A percentile compares a stretch with the other conserved stretches of the same genome.
Evolutionary conservation across 2,888 invertebrate species (phyloP).

Genomic region (Sarcophaga variegata): DNA sequence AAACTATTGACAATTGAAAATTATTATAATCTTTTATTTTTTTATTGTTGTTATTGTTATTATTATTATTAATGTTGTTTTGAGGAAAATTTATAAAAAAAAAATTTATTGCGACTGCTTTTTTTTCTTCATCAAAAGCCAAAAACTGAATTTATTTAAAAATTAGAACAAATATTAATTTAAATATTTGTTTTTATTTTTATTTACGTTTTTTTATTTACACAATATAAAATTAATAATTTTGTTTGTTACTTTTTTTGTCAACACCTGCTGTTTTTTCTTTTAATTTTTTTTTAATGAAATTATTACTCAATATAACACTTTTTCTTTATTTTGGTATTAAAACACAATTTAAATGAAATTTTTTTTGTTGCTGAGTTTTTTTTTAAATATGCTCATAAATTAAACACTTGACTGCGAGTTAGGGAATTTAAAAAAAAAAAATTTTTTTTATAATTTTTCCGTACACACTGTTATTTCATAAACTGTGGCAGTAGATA

Average conservation of each 20-base stretch:
- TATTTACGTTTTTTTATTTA: not conserved
- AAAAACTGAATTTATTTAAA: too few species aligned
- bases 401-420: too few species aligned
- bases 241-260: not conserved
- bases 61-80: too few species aligned
- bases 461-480: not conserved
- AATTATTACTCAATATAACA: not conserved
- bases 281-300: not conserved
- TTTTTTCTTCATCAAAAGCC: too few species aligned
- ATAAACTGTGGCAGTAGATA: constrained; percentile 1
- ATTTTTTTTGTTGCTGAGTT: not conserved
- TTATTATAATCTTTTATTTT: too few species aligned
- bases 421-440: too few species aligned
- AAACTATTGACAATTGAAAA: too few species aligned
- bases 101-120: too few species aligned
- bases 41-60: too few species aligned
- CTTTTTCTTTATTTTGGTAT: not conserved
- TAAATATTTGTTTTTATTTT: not conserved
- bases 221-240: not conserved
- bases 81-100: too few species aligned
- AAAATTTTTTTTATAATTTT: not conserved
- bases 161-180: not conserved
- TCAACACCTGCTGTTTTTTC: not conserved
- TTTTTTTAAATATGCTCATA: too few species aligned
- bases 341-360: not conserved